phyloP scores from a whole-genome alignment of 2,888 invertebrate species.

The Luffia ferchaultella region DNA sequence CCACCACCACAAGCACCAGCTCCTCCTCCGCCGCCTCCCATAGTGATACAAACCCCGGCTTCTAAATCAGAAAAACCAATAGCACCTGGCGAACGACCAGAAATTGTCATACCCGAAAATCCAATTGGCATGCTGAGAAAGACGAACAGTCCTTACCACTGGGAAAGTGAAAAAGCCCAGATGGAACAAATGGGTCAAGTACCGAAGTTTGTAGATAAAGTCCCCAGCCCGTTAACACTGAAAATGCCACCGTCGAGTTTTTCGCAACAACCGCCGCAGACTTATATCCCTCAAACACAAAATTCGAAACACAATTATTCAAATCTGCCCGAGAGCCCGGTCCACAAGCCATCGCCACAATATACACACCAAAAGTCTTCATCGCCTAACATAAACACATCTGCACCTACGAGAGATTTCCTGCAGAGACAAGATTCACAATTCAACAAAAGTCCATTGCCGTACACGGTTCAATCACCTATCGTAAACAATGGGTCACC shows the following conservation, averaged over 20 bases:
- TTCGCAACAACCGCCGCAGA: slow-evolving; percentile 48
- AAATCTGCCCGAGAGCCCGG: slow-evolving; percentile 51
- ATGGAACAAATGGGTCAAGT: slow-evolving; percentile 53
- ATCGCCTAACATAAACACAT: slow-evolving; percentile 36
- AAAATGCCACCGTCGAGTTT: slow-evolving; percentile 47
- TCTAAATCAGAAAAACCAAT: slow-evolving; percentile 60
- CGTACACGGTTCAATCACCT: slow-evolving; percentile 42
- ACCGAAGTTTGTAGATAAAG: slow-evolving; percentile 54
- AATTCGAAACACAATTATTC: slow-evolving; percentile 28
- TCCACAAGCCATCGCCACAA: slow-evolving; percentile 55
- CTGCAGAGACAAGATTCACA: slow-evolving; percentile 57
- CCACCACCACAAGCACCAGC: slow-evolving; percentile 50
- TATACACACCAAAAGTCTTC: slow-evolving; percentile 44
- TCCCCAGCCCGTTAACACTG: slow-evolving; percentile 53
- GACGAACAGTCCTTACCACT: slow-evolving; percentile 73
- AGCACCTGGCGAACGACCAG: slow-evolving; percentile 69
- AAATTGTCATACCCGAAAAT: slow-evolving; percentile 78
- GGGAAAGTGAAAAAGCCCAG: slow-evolving; percentile 68
- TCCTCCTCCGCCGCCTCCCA: slow-evolving; percentile 68
- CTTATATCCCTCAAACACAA: slow-evolving; percentile 35
- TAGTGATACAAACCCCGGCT: slow-evolving; percentile 62
- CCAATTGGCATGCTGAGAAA: slow-evolving; percentile 75
- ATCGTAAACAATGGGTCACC: slow-evolving; percentile 32
- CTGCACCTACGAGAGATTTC: slow-evolving; percentile 45
- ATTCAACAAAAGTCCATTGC: slow-evolving; percentile 59